These are phyloP conservation scores for Leptopilina drosophilae DNA, from an alignment of 2,888 invertebrate species.

Conservation along the genomic window DNA sequence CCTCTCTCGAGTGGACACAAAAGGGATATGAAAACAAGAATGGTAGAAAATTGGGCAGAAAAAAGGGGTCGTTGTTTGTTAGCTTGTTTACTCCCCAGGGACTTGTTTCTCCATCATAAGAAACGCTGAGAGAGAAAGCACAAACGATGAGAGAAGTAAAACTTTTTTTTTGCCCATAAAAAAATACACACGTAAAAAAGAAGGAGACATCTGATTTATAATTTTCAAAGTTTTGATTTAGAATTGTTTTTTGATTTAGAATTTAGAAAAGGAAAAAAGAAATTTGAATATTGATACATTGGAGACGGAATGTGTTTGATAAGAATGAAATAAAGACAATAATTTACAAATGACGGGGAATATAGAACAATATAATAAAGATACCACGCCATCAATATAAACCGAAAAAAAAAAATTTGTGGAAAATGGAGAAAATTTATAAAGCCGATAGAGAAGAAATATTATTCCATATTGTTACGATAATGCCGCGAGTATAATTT, in stretches of 20 bases:
- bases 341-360: no score
- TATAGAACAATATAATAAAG: no score
- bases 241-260: neutral
- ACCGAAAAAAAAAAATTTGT: neutral
- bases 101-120: slow-evolving; percentile 27
- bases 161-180: neutral
- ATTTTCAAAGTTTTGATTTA: no score
- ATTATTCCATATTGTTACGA: slow-evolving; percentile 17
- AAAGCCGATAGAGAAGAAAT: slow-evolving; percentile 13
- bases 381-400: neutral
- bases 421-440: neutral
- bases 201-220: neutral
- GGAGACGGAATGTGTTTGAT: no score
- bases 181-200: no score
- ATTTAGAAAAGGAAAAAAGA: neutral
- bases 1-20: neutral
- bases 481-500: slow-evolving; percentile 11
- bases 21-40: slow-evolving; percentile 23
- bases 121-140: slow-evolving; percentile 17
- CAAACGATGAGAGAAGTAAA: slow-evolving; percentile 18
- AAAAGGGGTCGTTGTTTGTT: slow-evolving; percentile 39
- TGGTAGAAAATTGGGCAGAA: slow-evolving; percentile 28
- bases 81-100: slow-evolving; percentile 28
- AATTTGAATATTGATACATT: neutral
- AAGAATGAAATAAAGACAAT: no score